These are phyloP conservation scores for Philonicus albiceps DNA, from an alignment of 2,888 invertebrate species.

Conservation along the genomic window DNA sequence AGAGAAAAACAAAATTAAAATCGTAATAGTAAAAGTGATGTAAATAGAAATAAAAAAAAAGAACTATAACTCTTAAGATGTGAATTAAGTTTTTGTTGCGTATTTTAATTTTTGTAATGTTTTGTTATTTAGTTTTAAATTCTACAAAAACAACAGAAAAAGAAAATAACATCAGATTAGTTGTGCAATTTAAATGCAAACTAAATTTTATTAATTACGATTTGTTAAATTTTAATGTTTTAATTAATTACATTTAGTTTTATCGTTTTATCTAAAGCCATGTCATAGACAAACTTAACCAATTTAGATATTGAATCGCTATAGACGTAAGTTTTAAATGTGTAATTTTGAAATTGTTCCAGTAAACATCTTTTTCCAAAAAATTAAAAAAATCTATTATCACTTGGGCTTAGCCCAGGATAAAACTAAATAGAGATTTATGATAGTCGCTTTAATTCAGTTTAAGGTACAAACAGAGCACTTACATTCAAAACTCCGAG, in stretches of 20 bases:
- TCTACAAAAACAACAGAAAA: background rate
- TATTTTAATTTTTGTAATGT: background rate
- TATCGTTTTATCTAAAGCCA: background rate
- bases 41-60: conserved; percentile 15
- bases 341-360: background rate
- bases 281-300: background rate
- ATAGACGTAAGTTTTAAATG: background rate
- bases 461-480: background rate
- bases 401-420: background rate
- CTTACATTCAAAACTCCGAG: background rate
- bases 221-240: background rate
- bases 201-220: background rate
- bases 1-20: background rate
- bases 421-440: background rate
- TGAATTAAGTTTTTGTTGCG: background rate
- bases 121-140: conserved; percentile 15
- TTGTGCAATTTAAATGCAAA: background rate
- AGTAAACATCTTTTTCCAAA: background rate
- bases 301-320: background rate
- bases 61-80: background rate
- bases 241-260: background rate
- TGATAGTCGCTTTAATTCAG: background rate
- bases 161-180: background rate
- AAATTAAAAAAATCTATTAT: background rate
- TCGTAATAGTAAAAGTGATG: conserved; percentile 1